A percentile compares a stretch with the other conserved stretches of the same genome.
Evolutionary conservation across 2,113 vertebrate genomes (phyloP).

Genomic region (Cepphus grylle): DNA sequence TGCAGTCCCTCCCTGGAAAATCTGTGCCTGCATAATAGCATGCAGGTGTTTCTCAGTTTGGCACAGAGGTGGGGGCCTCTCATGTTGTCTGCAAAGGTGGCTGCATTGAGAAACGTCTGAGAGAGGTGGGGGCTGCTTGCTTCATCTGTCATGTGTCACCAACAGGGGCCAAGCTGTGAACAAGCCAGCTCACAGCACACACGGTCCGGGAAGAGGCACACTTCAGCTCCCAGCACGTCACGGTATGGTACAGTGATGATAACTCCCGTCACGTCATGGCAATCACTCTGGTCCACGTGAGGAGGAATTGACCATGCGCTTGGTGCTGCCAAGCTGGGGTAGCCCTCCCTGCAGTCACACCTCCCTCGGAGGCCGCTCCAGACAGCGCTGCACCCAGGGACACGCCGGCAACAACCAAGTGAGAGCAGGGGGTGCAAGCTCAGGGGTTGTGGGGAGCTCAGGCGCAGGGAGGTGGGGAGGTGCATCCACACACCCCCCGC

Average conservation of each 20-base stretch:
- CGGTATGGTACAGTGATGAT: too few relatives aligned
- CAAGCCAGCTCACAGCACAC: not conserved
- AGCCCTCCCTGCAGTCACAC: not conserved
- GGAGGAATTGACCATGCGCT: accelerated
- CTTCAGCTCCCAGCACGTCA: accelerated
- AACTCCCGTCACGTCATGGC: accelerated
- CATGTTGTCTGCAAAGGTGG: not conserved
- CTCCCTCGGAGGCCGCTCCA: accelerated
- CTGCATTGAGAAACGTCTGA: not conserved
- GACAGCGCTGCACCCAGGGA: not conserved
- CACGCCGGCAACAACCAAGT: accelerated
- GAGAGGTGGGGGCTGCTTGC: not conserved
- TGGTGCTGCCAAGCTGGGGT: not conserved
- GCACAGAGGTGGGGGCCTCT: not conserved
- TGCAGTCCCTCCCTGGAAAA: not conserved
- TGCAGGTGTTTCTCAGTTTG: not conserved
- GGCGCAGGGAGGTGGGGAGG: accelerated
- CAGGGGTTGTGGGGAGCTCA: not conserved
- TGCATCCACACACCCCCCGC: not conserved
- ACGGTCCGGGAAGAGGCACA: accelerated
- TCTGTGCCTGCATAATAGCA: not conserved
- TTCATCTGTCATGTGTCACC: not conserved
- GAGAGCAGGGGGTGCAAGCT: not conserved
- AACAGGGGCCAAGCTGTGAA: not conserved
- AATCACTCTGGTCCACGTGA: accelerated